A percentile compares a stretch with the other conserved stretches of the same genome.
Conservation (phyloP, 1,140 invertebrate species). For the Apocrypta bakeri region DNA sequence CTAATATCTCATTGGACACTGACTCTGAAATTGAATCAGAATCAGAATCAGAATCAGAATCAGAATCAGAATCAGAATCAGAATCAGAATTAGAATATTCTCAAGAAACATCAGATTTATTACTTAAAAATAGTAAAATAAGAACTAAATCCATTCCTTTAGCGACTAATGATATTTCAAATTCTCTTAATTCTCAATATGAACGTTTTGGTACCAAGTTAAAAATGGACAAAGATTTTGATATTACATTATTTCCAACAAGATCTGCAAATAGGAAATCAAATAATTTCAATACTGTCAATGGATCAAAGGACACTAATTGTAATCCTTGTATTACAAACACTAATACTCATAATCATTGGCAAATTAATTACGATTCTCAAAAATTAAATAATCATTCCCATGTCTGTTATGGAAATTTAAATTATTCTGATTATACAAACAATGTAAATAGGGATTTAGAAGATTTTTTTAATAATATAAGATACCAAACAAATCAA, state of each 20-base stretch:
- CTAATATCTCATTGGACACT: not conserved
- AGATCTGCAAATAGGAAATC: not conserved
- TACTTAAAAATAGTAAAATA: not conserved
- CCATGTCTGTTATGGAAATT: constrained; percentile 26
- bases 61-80: too few relatives aligned
- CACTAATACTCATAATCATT: not conserved
- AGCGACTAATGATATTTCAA: constrained; percentile 27
- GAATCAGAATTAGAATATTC: not conserved
- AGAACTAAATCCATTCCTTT: constrained; percentile 27
- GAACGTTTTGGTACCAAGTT: not conserved
- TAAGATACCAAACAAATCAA: constrained; percentile 61
- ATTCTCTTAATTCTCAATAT: not conserved
- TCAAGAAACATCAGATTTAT: not conserved
- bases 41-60: too few relatives aligned
- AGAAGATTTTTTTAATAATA: constrained; percentile 60
- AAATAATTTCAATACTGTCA: not conserved
- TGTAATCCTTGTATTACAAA: not conserved
- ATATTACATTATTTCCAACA: constrained; percentile 8
- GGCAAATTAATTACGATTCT: not conserved
- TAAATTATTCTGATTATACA: constrained; percentile 39
- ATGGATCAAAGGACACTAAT: too few relatives aligned
- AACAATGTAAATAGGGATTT: constrained; percentile 48
- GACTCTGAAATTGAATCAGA: constrained; percentile 1
- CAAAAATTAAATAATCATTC: not conserved
- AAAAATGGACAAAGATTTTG: not conserved